Conservation (phyloP, 2,113 vertebrate species). For the Gymnarchus niloticus region DNA sequence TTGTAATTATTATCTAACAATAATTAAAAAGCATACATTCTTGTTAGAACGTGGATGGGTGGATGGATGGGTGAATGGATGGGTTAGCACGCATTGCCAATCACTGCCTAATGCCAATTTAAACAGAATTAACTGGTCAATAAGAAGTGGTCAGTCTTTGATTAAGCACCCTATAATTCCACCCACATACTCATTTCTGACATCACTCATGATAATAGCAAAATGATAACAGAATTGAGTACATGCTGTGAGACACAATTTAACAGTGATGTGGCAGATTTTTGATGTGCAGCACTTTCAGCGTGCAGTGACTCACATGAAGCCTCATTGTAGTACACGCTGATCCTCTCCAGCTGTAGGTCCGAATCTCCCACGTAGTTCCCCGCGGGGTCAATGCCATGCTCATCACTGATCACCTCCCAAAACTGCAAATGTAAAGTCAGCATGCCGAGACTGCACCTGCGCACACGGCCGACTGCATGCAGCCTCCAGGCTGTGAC, state of each 20-base stretch:
- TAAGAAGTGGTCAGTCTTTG: background rate
- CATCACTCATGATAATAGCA: background rate
- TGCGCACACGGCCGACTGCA: background rate
- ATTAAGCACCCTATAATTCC: background rate
- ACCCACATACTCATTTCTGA: background rate
- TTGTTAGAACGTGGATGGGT: background rate
- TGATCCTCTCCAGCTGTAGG: conserved; percentile 79
- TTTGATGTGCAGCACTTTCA: background rate
- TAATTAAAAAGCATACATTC: background rate
- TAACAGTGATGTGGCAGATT: background rate
- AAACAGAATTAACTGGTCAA: background rate
- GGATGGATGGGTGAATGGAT: background rate
- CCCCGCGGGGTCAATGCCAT: conserved; percentile 76
- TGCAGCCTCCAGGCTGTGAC: background rate
- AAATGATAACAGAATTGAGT: background rate
- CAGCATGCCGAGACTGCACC: background rate
- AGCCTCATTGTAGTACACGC: conserved; percentile 81
- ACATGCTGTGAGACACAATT: background rate
- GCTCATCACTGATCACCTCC: conserved; percentile 82
- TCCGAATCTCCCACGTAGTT: conserved; percentile 78
- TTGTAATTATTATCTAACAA: too few species aligned
- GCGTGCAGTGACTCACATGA: conserved; percentile 62
- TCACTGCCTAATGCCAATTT: background rate
- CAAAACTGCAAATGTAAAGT: conserved; percentile 63
- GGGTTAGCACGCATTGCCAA: background rate